Evolutionary conservation across 1,140 invertebrate genomes (phyloP).

Genomic region (Lineus longissimus): DNA sequence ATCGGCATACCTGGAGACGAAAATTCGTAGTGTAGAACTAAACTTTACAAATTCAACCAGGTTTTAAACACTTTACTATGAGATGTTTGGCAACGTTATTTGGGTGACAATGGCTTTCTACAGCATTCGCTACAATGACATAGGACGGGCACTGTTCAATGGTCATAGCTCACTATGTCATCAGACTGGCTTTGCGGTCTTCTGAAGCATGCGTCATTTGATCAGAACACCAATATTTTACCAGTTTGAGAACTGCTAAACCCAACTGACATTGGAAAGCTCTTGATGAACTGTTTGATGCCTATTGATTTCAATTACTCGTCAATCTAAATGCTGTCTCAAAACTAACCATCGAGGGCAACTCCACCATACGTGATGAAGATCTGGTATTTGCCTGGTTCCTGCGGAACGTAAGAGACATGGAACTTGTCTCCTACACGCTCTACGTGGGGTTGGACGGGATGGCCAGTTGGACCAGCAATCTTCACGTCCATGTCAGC

Average conservation of each 20-base stretch:
- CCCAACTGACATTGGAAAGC: no score
- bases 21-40: neutral
- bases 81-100: neutral
- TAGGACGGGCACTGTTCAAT: no score
- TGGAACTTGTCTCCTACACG: conserved; percentile 59
- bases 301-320: no score
- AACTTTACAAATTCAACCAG: neutral
- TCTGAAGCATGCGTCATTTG: no score
- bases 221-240: no score
- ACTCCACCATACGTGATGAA: conserved; percentile 69
- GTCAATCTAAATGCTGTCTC: no score
- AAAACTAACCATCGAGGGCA: conserved; percentile 56
- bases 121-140: no score
- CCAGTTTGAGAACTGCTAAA: no score
- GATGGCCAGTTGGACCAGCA: conserved; percentile 81
- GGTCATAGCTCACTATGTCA: no score
- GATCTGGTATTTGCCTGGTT: conserved; percentile 71
- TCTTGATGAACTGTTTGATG: no score
- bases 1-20: conserved; percentile 36
- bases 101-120: no score
- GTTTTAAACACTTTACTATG: neutral
- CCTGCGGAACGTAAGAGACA: conserved; percentile 65
- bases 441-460: conserved; percentile 71
- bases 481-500: conserved; percentile 87
- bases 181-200: no score